Evolutionary conservation across 2,797 vertebrate genomes (phyloP), one percentile per base, ranked within the genome.

Genomic region (Xyrichtys novacula): DNA sequence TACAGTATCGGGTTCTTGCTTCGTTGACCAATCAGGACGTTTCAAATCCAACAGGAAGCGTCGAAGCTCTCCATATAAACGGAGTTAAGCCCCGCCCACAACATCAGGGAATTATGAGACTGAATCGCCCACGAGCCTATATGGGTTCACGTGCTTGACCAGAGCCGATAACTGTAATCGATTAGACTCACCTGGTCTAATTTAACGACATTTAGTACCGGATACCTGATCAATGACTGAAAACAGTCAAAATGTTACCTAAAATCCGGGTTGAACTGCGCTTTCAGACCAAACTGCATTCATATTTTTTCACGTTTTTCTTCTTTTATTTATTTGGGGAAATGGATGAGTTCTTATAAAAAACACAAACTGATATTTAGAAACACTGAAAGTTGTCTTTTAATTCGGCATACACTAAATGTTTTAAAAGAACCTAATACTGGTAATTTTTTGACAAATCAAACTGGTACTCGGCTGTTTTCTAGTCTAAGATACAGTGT

Each of bases 1-100:
- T 6, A 14, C 26, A 9, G 6, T 19, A 16, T 6, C 2, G 6
- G 38, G 10, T 4, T 38, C 0, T 1, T 6, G 3, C 0, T 17
- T 10, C 23, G 15, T 11, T n/a, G 56, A 43, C 76, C 74, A 84
- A 84, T 74, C 71, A 1, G 3, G 9, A 1, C 26, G 5, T 9
- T 52, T 20, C 1, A 47, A 47, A 63, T 11, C 10, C 19, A 36
- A 28, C 65, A 70, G 63, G 79, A 75, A 71, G n/a, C 3, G 11
- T 32, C 1, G 14, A 16, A 31, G n/a, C 11, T 23, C 14, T 32
- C 50, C 50, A 11, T 23, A 25, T 47, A 8, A 8, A 5, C 14
- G 0, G 1, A 5, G 1, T 12, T 20, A 57, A 23, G 47, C 40
- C 50, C 61, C 72, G 2, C 75, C 81, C 57, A 70, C 64, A 8